Percentiles rank a stretch among this genome's conserved stretches.
Conservation (phyloP, 2,797 vertebrate genomes). For the Microctenopoma lineatum region DNA sequence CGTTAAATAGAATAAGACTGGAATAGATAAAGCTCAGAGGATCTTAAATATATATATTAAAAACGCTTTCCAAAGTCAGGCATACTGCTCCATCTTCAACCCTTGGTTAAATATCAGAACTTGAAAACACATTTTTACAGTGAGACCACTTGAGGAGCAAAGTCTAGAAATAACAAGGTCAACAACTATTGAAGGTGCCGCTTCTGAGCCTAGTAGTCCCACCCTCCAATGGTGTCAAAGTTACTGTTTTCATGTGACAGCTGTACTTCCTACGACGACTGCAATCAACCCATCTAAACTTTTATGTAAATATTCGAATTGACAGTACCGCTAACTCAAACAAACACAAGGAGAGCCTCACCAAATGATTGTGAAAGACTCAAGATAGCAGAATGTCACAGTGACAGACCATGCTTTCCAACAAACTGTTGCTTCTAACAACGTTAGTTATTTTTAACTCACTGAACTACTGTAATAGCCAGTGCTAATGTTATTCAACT, state of each 20-base stretch:
- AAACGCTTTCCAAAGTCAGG: not conserved
- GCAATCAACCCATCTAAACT: not conserved
- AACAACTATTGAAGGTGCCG: conserved; percentile 23
- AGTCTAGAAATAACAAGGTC: conserved; percentile 47
- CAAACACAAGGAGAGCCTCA: conserved; percentile 13
- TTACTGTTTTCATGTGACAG: conserved; percentile 39
- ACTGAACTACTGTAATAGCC: not conserved
- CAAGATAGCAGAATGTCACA: not conserved
- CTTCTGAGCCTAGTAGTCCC: conserved; percentile 40
- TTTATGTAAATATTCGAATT: conserved; percentile 6
- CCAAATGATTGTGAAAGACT: not conserved
- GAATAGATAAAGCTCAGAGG: not conserved
- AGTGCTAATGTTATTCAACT: conserved; percentile 6
- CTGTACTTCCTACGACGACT: conserved; percentile 14
- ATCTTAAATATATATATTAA: not conserved
- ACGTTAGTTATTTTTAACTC: conserved; percentile 15
- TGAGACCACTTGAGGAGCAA: conserved; percentile 45
- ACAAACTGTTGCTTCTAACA: not conserved
- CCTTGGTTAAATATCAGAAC: not conserved
- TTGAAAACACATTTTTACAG: conserved; percentile 24
- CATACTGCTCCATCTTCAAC: not conserved
- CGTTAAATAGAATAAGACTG: too few species aligned
- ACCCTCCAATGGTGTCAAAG: conserved; percentile 40
- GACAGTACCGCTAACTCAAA: conserved; percentile 17
- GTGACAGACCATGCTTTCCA: conserved; percentile 8